Evolutionary conservation across 2,888 invertebrate genomes (phyloP).

Genomic region (Harpalus rufipes): DNA sequence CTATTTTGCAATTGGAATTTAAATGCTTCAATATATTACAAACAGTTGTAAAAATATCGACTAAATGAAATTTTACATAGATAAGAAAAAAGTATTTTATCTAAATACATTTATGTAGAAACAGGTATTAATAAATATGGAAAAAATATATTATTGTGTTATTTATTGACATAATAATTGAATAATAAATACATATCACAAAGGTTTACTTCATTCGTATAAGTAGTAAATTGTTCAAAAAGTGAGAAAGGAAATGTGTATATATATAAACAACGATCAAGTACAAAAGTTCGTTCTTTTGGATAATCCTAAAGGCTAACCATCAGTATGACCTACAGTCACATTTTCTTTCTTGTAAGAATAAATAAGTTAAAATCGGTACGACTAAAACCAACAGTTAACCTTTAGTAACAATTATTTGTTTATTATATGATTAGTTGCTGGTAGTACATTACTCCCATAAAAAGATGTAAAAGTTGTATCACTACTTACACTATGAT

Average conservation of each 20-base stretch:
- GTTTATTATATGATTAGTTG: slow-evolving; percentile 19
- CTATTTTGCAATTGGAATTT: too few species aligned
- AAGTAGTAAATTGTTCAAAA: slow-evolving; percentile 60
- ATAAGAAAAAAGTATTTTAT: slow-evolving; percentile 31
- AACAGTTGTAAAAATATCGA: too few species aligned
- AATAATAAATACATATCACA: slow-evolving; percentile 63
- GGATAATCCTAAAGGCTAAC: slow-evolving; percentile 31
- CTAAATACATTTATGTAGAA: slow-evolving; percentile 9
- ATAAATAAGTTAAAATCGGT: slow-evolving; percentile 47
- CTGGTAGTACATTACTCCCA: slow-evolving; percentile 74
- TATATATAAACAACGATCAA: slow-evolving; percentile 30
- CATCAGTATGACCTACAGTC: slow-evolving; percentile 26
- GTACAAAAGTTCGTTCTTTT: slow-evolving; percentile 63
- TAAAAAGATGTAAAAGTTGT: slow-evolving; percentile 80
- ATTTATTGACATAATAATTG: slow-evolving; percentile 53
- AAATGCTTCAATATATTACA: too few species aligned
- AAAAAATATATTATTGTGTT: slow-evolving; percentile 14
- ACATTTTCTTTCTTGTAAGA: slow-evolving; percentile 46
- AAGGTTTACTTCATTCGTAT: slow-evolving; percentile 39
- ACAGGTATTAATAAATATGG: slow-evolving; percentile 42
- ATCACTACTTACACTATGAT: slow-evolving; percentile 79
- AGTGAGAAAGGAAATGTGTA: slow-evolving; percentile 43
- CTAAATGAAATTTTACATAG: not conserved
- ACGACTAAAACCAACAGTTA: slow-evolving; percentile 51
- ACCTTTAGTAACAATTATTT: slow-evolving; percentile 45